These are phyloP conservation scores for Sphaerophoria rueppellii DNA, from an alignment of 2,888 invertebrate genomes.

Conservation along the genomic window DNA sequence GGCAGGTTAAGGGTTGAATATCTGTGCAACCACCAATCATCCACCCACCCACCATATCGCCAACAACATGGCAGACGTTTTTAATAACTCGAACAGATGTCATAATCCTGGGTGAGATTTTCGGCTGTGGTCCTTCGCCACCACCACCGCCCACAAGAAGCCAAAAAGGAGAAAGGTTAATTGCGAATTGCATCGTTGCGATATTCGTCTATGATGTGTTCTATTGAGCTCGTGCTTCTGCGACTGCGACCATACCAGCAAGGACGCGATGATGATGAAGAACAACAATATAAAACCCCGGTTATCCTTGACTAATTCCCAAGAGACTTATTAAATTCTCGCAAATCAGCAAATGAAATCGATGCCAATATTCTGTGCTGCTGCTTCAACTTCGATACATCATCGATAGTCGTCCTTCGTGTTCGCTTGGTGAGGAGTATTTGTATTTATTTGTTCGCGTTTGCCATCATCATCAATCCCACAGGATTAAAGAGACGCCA, in stretches of 20 bases:
- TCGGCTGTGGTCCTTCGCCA: slow-evolving; percentile 36
- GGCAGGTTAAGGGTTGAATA: slow-evolving; percentile 69
- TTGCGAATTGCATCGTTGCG: slow-evolving; percentile 52
- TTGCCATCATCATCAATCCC: slow-evolving; percentile 67
- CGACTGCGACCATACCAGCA: background rate
- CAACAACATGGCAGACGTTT: slow-evolving; percentile 60
- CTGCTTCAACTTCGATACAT: background rate
- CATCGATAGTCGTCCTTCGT: too few relatives aligned
- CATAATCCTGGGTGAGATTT: slow-evolving; percentile 67
- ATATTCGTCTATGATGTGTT: background rate
- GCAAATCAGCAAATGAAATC: slow-evolving; percentile 73
- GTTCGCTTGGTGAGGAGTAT: too few relatives aligned
- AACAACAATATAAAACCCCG: slow-evolving; percentile 70
- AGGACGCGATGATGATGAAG: slow-evolving; percentile 45
- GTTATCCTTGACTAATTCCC: slow-evolving; percentile 72
- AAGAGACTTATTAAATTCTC: slow-evolving; percentile 69
- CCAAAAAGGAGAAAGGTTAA: slow-evolving; percentile 47
- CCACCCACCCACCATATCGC: slow-evolving; percentile 1
- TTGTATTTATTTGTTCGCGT: slow-evolving; percentile 51
- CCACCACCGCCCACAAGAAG: background rate
- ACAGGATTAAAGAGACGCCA: slow-evolving; percentile 67
- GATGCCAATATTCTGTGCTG: slow-evolving; percentile 57
- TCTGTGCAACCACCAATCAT: slow-evolving; percentile 22
- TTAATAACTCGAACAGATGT: slow-evolving; percentile 74
- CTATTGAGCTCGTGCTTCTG: slow-evolving; percentile 26